Evolutionary conservation across 2,797 vertebrate species (phyloP), one percentile per base, ranked within the genome.

Genomic region (Trichosurus vulpecula): DNA sequence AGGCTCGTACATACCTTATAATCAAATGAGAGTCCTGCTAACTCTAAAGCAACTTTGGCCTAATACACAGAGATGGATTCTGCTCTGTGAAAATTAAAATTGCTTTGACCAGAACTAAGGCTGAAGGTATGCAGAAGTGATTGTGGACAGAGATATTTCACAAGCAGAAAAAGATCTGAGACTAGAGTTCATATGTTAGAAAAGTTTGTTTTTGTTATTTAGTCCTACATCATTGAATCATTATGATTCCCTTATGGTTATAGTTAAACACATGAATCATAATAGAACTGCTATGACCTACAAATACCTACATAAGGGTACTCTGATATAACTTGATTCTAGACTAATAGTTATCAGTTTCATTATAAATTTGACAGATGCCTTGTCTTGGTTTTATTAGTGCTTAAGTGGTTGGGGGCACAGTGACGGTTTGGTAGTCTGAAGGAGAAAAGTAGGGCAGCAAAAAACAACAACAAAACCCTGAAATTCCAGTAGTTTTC

Each of bases 261-360:
- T 96, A 41, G 94, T 94, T 93, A 94, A 54, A 16, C 35, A 66
- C 11, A 92, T 92, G 74, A 92, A 31, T 61, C 57, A 92, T 22
- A n/a, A 58, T 55, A 35, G 51, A 29, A 66, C 1, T 96, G 55
- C 55, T 94, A 41, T 22, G 2, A 91, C 61, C 35, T 89, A 94
- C 51, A 92, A 93, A 89, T 74, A 52, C n/a, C n/a, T 90, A n/a
- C 0, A 90, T 19, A 96, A 87, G 27, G 47, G 30, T 41, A 91
- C 41, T 51, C 25, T 51, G 9, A 87, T 51, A 51, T 51, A 87
- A 51, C 22, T 87, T 87, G 22, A 87, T 51, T 87, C 22, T 11
- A 87, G 41, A 27, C 2, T 47, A 41, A 41, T 10, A 41, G 25
- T 81, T 81, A 47, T 47, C 74, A 81, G 9, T 81, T 81, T 81